These are phyloP conservation scores for Capreolus pygargus DNA, from an alignment of 2,113 vertebrate species.

Conservation along the genomic window DNA sequence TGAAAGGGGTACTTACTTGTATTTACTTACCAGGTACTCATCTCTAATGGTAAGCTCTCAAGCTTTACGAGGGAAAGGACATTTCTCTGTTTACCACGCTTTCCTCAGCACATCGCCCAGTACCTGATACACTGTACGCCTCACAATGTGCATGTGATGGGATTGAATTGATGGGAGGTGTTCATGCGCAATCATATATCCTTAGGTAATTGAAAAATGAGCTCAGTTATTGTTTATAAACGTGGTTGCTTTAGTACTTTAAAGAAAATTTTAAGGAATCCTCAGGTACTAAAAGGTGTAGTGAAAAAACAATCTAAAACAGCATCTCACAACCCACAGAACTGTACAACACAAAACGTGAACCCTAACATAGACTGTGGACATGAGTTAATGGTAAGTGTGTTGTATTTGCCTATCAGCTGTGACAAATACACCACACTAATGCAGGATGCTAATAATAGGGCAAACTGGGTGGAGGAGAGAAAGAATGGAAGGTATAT, in stretches of 20 bases:
- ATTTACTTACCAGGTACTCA: not conserved
- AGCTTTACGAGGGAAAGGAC: not conserved
- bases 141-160: not conserved
- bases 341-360: not conserved
- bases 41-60: not conserved
- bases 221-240: not conserved
- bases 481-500: not conserved
- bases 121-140: not conserved
- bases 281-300: not conserved
- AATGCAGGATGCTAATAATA: not conserved
- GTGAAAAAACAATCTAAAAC: not conserved
- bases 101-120: not conserved
- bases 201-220: not conserved
- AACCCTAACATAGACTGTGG: not conserved
- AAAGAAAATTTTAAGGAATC: not conserved
- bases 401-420: too few relatives aligned
- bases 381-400: not conserved
- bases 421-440: not conserved
- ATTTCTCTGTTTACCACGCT: not conserved
- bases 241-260: not conserved
- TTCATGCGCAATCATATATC: not conserved
- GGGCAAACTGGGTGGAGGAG: accelerated
- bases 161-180: not conserved
- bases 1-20: accelerated
- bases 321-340: not conserved